Evolutionary conservation across 2,113 vertebrate genomes (phyloP), one percentile per base, ranked within the genome.

Genomic region (Nannospalax galili): DNA sequence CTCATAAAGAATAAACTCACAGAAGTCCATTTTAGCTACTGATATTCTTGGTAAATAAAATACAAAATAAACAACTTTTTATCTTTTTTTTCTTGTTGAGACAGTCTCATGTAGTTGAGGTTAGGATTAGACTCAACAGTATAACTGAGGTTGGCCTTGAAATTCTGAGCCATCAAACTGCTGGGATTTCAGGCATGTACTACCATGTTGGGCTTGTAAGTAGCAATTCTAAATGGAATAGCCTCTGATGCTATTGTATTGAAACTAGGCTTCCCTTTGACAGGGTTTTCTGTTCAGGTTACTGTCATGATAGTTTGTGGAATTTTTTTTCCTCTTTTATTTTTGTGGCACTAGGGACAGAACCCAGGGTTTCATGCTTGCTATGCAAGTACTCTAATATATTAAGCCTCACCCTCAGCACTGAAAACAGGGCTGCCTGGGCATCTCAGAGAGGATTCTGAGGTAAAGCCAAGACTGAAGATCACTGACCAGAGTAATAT

Each of bases 1-100:
- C 86, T 77, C 30, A 64, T 56, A 70, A 64, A 35, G 10, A 88
- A 79, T 52, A 69, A 88, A 30, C 40, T 90, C 72, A 73, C 16
- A 70, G 10, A 78, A 20, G 28, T 14, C 93, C 45, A 78, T 42
- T 60, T 90, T 75, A 86, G 84, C 40, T 93, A 79, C 6, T 81
- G n/a, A 92, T 60, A 60, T 40, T 93, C 79, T 92, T 86, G 58
- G 74, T 56, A 89, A 78, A 86, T 19, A 60, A 95, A 85, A 88
- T 69, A 92, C 3, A 58, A 78, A 48, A 16, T 26, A 67, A 52
- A 69, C 45, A 3, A 62, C 15, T 16, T 62, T 22, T 19, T 62
- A 4, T 62, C 10, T 45, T 15, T 35, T 28, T 65, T 65, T 65
- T n/a, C 48, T 52, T 32, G 40, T 52, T 52, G 42, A 69, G 20